Evolutionary conservation across 2,888 invertebrate species (phyloP), one percentile per base, ranked within the genome.

Genomic region (Lepas anatifera): DNA sequence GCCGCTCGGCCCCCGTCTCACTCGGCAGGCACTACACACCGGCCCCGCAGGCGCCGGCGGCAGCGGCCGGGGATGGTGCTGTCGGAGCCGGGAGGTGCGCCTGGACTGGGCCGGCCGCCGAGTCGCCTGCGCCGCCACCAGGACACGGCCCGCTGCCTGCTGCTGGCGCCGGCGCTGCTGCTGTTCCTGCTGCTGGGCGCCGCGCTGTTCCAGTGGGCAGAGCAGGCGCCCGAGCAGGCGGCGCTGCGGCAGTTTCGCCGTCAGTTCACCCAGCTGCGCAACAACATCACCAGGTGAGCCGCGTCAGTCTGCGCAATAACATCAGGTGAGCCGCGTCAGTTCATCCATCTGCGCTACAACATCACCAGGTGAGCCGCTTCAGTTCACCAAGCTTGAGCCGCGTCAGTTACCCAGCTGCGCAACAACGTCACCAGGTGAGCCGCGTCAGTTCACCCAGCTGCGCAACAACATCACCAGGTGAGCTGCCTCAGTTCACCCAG

Each of bases 61-160:
- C 50, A 27, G 16, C 32, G 7, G 32, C 29, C 29, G 2, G 29
- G 3, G 32, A 1, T 13, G 39, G 8, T 13, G 39, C 41, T 16
- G 41, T 4, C 41, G 41, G 3, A 10, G 4, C 41, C 41, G n/a
- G n/a, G n/a, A n/a, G n/a, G n/a, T n/a, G n/a, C n/a, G n/a, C n/a
- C n/a, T n/a, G n/a, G n/a, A n/a, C n/a, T n/a, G n/a, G n/a, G n/a
- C n/a, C n/a, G n/a, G 41, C 41, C 32, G 7, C 29, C 29, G n/a
- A 2, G 52, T 3, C 74, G 78, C 67, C 77, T 83, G 63, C 82
- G 82, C 75, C 80, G 86, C 75, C 83, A 84, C 74, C 86, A 86
- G 78, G 86, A 86, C 79, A 87, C 86, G 79, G 84, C 85, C 72
- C 81, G 86, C 74, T 85, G 87, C 77, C 78, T 85, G 72, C 81